Evolutionary conservation across 2,888 invertebrate species (phyloP).

Genomic region (Salpingus planirostris): DNA sequence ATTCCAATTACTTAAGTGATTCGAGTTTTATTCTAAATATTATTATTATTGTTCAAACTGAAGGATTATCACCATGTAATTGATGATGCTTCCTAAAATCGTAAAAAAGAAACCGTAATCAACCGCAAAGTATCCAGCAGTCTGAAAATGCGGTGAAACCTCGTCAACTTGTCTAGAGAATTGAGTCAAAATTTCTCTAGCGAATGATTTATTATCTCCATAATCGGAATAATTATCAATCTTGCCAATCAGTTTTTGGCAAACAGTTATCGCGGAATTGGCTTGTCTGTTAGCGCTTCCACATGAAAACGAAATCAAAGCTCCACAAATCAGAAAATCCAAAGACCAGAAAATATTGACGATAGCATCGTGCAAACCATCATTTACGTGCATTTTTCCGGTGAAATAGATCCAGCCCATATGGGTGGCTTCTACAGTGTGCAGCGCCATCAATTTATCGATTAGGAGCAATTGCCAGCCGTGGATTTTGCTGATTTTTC

Average conservation of each 20-base stretch:
- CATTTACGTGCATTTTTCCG: conserved; percentile 1
- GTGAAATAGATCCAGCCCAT: conserved; percentile 1
- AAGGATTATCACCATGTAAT: no score
- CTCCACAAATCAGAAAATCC: conserved; percentile 1
- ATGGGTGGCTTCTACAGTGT: conserved; percentile 2
- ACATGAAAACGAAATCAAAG: conserved; percentile 2
- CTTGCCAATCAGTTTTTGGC: conserved; percentile 1
- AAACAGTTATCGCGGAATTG: neutral
- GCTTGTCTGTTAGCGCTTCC: conserved; percentile 1
- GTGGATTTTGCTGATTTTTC: conserved; percentile 1
- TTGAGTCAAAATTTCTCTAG: no score
- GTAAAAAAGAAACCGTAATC: no score
- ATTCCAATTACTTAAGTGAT: no score
- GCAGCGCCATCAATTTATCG: conserved; percentile 3
- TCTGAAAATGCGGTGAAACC: no score
- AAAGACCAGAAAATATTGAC: conserved; percentile 2
- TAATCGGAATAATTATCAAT: neutral
- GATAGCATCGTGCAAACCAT: neutral
- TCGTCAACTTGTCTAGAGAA: no score
- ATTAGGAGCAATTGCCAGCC: conserved; percentile 1
- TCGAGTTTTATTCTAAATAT: no score
- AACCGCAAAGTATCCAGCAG: no score
- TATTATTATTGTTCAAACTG: no score
- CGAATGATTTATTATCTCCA: conserved; percentile 1
- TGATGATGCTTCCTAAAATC: no score